phyloP scores from a whole-genome alignment of 2,113 vertebrate species.

The Seriola rivoliana region DNA sequence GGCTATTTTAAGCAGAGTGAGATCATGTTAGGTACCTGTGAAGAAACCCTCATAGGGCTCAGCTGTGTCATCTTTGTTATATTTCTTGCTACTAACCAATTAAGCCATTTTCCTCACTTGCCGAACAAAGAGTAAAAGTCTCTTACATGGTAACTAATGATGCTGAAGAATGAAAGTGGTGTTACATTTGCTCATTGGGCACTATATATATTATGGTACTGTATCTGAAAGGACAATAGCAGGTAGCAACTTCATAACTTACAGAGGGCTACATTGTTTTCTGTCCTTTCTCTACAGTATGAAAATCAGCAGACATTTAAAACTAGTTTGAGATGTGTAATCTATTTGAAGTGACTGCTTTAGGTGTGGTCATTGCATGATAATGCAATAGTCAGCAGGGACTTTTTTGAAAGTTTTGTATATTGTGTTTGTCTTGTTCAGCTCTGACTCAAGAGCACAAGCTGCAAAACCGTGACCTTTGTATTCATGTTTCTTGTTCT shows the following conservation, averaged over 20 bases:
- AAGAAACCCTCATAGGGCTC: conserved; percentile 27
- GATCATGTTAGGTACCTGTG: conserved; percentile 23
- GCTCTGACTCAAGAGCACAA: neutral
- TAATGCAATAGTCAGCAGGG: neutral
- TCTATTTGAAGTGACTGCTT: neutral
- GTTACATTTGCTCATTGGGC: neutral
- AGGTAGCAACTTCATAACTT: neutral
- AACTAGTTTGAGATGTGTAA: neutral
- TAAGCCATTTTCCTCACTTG: conserved; percentile 19
- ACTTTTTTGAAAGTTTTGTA: neutral
- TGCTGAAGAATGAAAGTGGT: neutral
- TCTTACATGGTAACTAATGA: conserved; percentile 16
- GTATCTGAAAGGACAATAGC: neutral
- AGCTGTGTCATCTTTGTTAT: conserved; percentile 25
- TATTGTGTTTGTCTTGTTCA: neutral
- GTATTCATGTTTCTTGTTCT: neutral
- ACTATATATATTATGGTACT: neutral
- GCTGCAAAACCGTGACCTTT: neutral
- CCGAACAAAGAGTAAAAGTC: conserved; percentile 18
- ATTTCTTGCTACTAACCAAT: conserved; percentile 37
- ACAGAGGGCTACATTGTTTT: neutral
- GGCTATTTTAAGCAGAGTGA: conserved; percentile 51
- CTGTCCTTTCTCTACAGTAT: neutral
- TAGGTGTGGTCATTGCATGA: neutral
- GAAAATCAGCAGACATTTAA: neutral